Evolutionary conservation across 2,797 vertebrate species (phyloP).

Genomic region (Pseudochromis fuscus): DNA sequence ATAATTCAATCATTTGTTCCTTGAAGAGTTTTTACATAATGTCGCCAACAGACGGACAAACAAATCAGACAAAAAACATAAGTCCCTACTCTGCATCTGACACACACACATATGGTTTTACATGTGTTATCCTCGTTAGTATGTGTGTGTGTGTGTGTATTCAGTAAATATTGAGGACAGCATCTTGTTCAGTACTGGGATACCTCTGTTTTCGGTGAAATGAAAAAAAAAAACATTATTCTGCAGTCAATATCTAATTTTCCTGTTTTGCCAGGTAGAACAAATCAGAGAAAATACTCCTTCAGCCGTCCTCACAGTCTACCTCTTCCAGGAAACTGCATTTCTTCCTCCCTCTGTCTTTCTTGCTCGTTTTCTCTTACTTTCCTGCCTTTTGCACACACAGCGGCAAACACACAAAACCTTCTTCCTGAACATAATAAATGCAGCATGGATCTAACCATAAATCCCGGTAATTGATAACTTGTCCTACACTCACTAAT

Average conservation of each 20-base stretch:
- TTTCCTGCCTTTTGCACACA: not conserved
- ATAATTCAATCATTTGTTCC: too few relatives aligned
- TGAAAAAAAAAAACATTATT: constrained; percentile 74
- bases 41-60: too few relatives aligned
- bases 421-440: not conserved
- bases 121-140: not conserved
- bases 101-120: too few relatives aligned
- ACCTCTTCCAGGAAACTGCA: constrained; percentile 31
- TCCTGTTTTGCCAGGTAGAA: constrained; percentile 79
- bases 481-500: constrained; percentile 21
- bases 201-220: constrained; percentile 49
- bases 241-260: constrained; percentile 79
- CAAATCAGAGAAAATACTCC: constrained; percentile 65
- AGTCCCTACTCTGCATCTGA: too few relatives aligned
- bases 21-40: too few relatives aligned
- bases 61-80: too few relatives aligned
- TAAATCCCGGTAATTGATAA: constrained; percentile 48
- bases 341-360: constrained; percentile 1
- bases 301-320: constrained; percentile 19
- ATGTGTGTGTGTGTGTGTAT: constrained; percentile 14
- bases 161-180: constrained; percentile 39
- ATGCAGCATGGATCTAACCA: constrained; percentile 31
- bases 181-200: constrained; percentile 17
- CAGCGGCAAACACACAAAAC: constrained; percentile 11
- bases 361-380: not conserved